These are phyloP conservation scores for Magallana nippona DNA, from an alignment of 2,888 invertebrate species.

Conservation along the genomic window DNA sequence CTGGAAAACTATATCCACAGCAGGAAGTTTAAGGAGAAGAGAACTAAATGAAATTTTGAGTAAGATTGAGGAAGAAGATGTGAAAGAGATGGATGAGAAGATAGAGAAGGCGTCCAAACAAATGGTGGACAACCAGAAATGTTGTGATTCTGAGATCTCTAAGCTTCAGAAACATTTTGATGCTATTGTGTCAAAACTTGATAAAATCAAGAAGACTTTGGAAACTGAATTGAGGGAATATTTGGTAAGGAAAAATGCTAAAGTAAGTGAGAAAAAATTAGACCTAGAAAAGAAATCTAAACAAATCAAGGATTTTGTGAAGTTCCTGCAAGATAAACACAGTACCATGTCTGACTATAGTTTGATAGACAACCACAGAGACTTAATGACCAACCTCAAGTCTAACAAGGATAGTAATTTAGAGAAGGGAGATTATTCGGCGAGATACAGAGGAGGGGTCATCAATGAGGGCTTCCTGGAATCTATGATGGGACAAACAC, in stretches of 20 bases:
- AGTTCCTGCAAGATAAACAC: not conserved
- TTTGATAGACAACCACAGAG: not conserved
- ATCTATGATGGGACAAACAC: not conserved
- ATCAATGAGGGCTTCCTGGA: not conserved
- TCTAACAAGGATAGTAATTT: not conserved
- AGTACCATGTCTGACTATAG: not conserved
- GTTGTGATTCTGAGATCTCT: not conserved
- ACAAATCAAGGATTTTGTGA: not conserved
- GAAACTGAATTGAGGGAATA: not conserved
- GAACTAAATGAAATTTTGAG: not conserved
- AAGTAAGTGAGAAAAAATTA: not conserved
- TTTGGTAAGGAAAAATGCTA: not conserved
- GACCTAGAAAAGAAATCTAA: not conserved
- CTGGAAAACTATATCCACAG: not conserved
- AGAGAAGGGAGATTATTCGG: not conserved
- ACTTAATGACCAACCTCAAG: not conserved
- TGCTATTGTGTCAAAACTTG: not conserved
- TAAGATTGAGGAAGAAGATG: not conserved
- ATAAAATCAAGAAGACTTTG: not conserved
- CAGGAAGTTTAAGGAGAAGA: not conserved
- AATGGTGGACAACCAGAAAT: not conserved
- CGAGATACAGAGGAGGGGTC: not conserved
- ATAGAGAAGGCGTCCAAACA: not conserved
- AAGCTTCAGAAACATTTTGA: not conserved
- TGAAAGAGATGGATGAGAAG: not conserved